Percentiles rank a stretch among this genome's conserved stretches.
Evolutionary conservation across 2,888 invertebrate genomes (phyloP).

Genomic region (Heliconius erato): DNA sequence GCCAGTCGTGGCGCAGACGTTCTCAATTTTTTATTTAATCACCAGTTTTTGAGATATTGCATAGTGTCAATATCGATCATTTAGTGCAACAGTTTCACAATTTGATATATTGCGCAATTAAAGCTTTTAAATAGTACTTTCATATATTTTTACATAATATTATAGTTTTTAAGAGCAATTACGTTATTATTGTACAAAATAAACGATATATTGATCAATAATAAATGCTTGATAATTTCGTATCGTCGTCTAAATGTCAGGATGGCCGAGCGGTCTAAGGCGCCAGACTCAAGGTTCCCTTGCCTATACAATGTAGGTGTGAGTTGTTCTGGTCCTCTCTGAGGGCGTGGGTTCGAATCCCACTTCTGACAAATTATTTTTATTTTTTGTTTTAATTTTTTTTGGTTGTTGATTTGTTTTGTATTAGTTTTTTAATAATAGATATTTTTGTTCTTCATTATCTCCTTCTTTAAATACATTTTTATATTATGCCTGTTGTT

Average conservation of each 20-base stretch:
- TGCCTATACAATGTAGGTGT: slow-evolving; percentile 87
- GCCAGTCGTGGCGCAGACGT: too few species aligned
- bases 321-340: slow-evolving; percentile 89
- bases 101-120: too few species aligned
- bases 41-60: too few species aligned
- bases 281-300: slow-evolving; percentile 86
- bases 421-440: not conserved
- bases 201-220: not conserved
- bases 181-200: too few species aligned
- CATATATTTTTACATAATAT: too few species aligned
- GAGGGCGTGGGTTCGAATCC: slow-evolving; percentile 93
- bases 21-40: too few species aligned
- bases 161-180: too few species aligned
- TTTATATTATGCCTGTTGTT: too few species aligned
- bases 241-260: slow-evolving; percentile 79
- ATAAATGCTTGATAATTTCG: not conserved
- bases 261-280: slow-evolving; percentile 86
- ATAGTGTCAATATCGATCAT: too few species aligned
- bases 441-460: not conserved
- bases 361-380: slow-evolving; percentile 89
- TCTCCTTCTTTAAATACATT: not conserved
- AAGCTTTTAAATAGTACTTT: too few species aligned
- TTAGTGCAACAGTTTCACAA: too few species aligned
- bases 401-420: not conserved
- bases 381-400: not conserved